phyloP scores from a whole-genome alignment of 2,888 invertebrate species.

The Lymantria monacha region DNA sequence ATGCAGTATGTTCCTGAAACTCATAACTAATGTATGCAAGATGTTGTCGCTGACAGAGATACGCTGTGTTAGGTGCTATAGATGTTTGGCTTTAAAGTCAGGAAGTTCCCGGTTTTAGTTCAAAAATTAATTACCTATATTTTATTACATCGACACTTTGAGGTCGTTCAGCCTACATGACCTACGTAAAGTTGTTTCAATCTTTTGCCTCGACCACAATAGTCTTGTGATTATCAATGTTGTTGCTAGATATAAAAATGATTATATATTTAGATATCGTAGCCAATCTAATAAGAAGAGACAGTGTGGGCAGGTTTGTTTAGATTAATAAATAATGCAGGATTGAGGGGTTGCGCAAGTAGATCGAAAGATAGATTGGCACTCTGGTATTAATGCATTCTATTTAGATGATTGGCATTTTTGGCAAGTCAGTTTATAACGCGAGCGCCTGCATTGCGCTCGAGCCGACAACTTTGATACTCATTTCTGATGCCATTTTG shows the following conservation, averaged over 20 bases:
- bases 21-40: constrained; percentile 52
- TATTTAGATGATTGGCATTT: constrained; percentile 56
- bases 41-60: constrained; percentile 48
- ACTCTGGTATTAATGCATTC: constrained; percentile 51
- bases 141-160: constrained; percentile 19
- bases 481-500: constrained; percentile 25
- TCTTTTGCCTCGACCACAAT: constrained; percentile 13
- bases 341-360: constrained; percentile 59
- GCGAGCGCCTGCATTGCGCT: constrained; percentile 47
- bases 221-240: constrained; percentile 16
- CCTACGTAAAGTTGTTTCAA: neutral
- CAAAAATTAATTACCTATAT: constrained; percentile 20
- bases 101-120: constrained; percentile 29
- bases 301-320: constrained; percentile 44
- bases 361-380: constrained; percentile 64
- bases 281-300: constrained; percentile 42
- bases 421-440: constrained; percentile 46
- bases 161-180: neutral
- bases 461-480: constrained; percentile 54
- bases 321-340: constrained; percentile 55
- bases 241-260: constrained; percentile 31
- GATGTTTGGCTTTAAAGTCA: constrained; percentile 38
- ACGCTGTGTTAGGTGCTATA: constrained; percentile 33
- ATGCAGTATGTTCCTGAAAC: constrained; percentile 63
- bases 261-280: constrained; percentile 30